Conservation (phyloP, 2,113 vertebrate species). For the Coptodon rendalli region DNA sequence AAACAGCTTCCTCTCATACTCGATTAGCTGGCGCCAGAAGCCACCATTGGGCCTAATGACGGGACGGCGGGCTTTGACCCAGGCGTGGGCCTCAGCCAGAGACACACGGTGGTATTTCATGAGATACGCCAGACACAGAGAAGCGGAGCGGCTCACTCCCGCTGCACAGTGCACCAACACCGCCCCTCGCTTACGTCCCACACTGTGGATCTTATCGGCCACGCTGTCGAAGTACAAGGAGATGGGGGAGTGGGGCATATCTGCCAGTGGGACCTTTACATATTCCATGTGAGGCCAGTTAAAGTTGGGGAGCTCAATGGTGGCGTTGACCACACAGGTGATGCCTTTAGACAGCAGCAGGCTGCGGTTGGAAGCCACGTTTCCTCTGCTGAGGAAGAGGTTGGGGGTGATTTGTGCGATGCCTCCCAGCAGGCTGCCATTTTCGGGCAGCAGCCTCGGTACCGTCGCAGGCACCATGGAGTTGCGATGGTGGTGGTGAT, state of each 20-base stretch:
- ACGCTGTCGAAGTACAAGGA: constrained; percentile 94
- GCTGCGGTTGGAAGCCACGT: constrained; percentile 91
- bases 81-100: constrained; percentile 90
- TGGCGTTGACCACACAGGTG: constrained; percentile 94
- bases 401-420: constrained; percentile 95
- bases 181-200: constrained; percentile 89
- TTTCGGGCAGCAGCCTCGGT: constrained; percentile 84
- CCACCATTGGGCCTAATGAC: constrained; percentile 93
- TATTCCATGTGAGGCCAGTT: constrained; percentile 98
- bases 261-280: constrained; percentile 91
- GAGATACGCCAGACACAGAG: constrained; percentile 94
- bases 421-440: constrained; percentile 78
- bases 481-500: constrained; percentile 67
- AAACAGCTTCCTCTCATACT: constrained; percentile 94
- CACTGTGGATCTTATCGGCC: constrained; percentile 93
- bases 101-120: constrained; percentile 94
- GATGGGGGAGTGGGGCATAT: constrained; percentile 93
- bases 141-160: constrained; percentile 91
- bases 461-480: constrained; percentile 72
- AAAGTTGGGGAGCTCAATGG: constrained; percentile 95
- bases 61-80: constrained; percentile 91
- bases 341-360: constrained; percentile 91
- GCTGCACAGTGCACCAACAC: constrained; percentile 93
- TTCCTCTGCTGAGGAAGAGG: constrained; percentile 92
- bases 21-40: constrained; percentile 96